Conservation (phyloP, 2,113 vertebrate genomes). For the Boulengeromyrus knoepffleri region DNA sequence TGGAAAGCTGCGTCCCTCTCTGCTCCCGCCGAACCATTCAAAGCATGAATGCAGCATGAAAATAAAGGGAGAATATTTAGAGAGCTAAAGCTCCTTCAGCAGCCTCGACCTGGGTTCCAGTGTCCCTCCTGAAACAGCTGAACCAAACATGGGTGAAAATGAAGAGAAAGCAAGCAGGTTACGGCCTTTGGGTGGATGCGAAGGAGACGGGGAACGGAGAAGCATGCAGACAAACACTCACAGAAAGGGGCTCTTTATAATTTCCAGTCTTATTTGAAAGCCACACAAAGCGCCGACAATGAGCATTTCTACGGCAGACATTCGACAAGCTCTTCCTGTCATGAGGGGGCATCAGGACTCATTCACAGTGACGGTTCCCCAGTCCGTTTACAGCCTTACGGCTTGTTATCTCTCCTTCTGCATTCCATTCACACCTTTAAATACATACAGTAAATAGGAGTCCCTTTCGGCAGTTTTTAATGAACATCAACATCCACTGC, state of each 20-base stretch:
- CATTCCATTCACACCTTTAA: neutral
- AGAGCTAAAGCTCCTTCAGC: neutral
- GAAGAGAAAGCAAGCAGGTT: neutral
- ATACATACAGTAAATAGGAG: neutral
- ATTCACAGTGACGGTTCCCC: neutral
- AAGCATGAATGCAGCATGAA: neutral
- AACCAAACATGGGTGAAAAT: neutral
- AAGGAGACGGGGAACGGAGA: neutral
- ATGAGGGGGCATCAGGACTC: neutral
- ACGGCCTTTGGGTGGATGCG: neutral
- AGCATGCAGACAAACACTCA: neutral
- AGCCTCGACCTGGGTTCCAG: neutral
- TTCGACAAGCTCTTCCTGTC: neutral
- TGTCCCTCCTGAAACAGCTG: neutral
- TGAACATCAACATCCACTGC: neutral
- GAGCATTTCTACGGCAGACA: neutral
- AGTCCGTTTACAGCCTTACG: neutral
- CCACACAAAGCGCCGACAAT: neutral
- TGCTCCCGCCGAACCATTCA: neutral
- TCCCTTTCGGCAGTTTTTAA: neutral
- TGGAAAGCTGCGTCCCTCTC: neutral
- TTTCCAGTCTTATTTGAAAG: neutral
- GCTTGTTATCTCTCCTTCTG: neutral
- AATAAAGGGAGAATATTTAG: neutral
- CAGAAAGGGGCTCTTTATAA: neutral